These are phyloP conservation scores for Epizoanthus fatuus DNA, from an alignment of 92 coral and sea anemone genomes.

Conservation along the genomic window DNA sequence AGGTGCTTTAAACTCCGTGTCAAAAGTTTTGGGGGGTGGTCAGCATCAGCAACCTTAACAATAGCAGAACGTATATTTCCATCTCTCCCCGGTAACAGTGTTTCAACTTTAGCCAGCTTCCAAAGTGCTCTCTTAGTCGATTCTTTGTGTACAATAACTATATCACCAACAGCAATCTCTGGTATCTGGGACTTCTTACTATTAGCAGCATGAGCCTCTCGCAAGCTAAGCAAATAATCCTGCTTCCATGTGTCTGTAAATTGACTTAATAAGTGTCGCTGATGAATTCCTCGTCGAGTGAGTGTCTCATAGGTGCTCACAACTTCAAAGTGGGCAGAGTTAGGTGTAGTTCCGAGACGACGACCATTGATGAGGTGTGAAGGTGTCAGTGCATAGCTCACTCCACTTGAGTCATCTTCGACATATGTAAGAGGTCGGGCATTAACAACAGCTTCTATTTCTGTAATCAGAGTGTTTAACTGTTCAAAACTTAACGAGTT, in stretches of 20 bases:
- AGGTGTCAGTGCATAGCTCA: constrained; percentile 50
- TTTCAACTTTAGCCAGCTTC: constrained; percentile 60
- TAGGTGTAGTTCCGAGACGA: constrained; percentile 15
- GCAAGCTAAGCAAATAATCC: constrained; percentile 7
- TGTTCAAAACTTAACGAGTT: constrained; percentile 33
- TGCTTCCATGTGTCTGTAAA: constrained; percentile 36
- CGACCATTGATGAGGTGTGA: constrained; percentile 48
- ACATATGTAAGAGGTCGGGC: constrained; percentile 51
- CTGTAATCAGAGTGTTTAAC: constrained; percentile 41
- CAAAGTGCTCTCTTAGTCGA: constrained; percentile 48
- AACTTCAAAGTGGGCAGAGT: constrained; percentile 31
- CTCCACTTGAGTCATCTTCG: constrained; percentile 45
- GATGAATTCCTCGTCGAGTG: constrained; percentile 23
- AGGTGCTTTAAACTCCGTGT: constrained; percentile 41
- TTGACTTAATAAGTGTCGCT: constrained; percentile 30
- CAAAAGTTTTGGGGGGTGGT: neutral
- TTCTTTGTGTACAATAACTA: constrained; percentile 46
- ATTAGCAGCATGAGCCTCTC: neutral
- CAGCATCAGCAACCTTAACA: constrained; percentile 20
- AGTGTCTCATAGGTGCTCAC: constrained; percentile 39
- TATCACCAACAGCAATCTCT: constrained; percentile 44
- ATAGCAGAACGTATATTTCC: constrained; percentile 54
- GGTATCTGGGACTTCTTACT: neutral
- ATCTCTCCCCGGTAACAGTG: constrained; percentile 46
- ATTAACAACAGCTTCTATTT: constrained; percentile 58